phyloP scores from a whole-genome alignment of 2,113 vertebrate species.

The Balaenoptera acutorostrata region DNA sequence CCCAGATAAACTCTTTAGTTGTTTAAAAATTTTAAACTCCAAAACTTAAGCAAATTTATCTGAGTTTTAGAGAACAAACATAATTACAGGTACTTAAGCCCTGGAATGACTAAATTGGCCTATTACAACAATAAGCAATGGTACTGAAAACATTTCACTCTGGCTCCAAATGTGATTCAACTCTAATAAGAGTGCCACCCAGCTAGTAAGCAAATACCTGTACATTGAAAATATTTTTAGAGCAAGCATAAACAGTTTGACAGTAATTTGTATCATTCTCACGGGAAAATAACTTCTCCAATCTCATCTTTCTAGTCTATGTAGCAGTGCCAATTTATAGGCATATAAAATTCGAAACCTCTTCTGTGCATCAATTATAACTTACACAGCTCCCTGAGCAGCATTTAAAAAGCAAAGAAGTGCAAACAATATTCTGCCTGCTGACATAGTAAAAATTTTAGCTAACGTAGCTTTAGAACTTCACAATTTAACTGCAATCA shows the following conservation, averaged over 20 bases:
- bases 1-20: background rate
- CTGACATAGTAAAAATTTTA: slow-evolving; percentile 78
- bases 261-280: slow-evolving; percentile 73
- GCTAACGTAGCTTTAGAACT: slow-evolving; percentile 68
- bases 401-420: slow-evolving; percentile 78
- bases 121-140: background rate
- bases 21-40: background rate
- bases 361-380: slow-evolving; percentile 74
- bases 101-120: background rate
- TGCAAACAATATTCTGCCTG: slow-evolving; percentile 77
- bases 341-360: slow-evolving; percentile 76
- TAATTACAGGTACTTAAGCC: slow-evolving; percentile 25
- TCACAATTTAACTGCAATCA: slow-evolving; percentile 64
- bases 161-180: slow-evolving; percentile 56
- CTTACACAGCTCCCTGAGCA: slow-evolving; percentile 64
- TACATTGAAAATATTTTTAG: slow-evolving; percentile 71
- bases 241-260: slow-evolving; percentile 71
- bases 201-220: slow-evolving; percentile 69
- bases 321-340: slow-evolving; percentile 66
- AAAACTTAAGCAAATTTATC: slow-evolving; percentile 16
- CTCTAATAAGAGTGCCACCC: slow-evolving; percentile 58
- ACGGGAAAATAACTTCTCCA: slow-evolving; percentile 72
- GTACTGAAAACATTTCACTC: slow-evolving; percentile 44
- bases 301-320: slow-evolving; percentile 72
- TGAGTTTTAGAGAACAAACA: slow-evolving; percentile 29